Evolutionary conservation across 2,797 vertebrate species (phyloP).

Genomic region (Fratercula arctica): DNA sequence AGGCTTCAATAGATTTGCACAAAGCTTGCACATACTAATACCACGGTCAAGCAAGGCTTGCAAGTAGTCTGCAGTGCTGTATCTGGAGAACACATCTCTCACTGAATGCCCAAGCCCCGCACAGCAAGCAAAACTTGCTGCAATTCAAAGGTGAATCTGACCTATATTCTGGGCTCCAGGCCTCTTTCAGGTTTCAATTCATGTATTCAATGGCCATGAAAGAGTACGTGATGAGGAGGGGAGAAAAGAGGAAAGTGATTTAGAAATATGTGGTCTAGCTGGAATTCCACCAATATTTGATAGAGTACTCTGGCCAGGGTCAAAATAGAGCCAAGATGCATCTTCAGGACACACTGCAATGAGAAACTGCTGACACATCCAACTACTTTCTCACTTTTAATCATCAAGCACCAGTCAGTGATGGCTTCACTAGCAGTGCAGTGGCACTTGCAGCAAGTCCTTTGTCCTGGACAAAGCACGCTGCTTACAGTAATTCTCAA

Average conservation of each 20-base stretch:
- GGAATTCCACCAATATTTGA: background rate
- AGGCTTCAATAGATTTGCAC: background rate
- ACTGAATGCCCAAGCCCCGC: background rate
- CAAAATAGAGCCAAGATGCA: background rate
- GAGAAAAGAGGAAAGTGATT: background rate
- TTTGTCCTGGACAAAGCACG: background rate
- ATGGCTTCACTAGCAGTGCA: background rate
- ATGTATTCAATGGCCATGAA: background rate
- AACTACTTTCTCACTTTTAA: background rate
- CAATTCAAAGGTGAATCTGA: background rate
- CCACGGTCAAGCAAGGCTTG: background rate
- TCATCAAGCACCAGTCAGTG: background rate
- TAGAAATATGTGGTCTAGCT: background rate
- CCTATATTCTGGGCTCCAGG: background rate
- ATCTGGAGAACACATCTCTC: background rate
- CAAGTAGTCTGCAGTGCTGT: background rate
- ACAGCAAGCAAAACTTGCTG: background rate
- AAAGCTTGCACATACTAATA: background rate
- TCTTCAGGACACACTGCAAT: background rate
- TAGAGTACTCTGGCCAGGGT: background rate
- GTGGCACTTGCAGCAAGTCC: background rate
- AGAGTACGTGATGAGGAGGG: background rate
- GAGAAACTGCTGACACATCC: background rate
- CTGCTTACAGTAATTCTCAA: background rate
- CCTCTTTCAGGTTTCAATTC: constrained; percentile 23